Conservation (phyloP, 2,113 vertebrate species). For the Daubentonia madagascariensis region DNA sequence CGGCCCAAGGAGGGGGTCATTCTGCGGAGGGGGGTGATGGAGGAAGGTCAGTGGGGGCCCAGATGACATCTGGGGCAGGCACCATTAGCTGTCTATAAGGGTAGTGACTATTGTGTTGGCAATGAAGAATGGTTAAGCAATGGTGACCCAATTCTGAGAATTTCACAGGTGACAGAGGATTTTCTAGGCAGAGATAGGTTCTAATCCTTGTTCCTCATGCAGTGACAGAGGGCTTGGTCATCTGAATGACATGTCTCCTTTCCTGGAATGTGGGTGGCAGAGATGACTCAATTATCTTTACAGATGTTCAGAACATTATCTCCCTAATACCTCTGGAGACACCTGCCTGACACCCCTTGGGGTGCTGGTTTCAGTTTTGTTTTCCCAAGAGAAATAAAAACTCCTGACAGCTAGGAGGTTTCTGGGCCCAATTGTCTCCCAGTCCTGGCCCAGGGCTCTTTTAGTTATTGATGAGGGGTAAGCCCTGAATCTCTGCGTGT, state of each 20-base stretch:
- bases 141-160: not conserved
- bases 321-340: conserved; percentile 8
- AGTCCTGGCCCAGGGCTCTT: not conserved
- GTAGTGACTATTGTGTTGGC: not conserved
- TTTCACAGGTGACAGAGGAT: not conserved
- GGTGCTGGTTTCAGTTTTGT: not conserved
- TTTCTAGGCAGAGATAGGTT: not conserved
- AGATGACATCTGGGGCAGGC: not conserved
- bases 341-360: not conserved
- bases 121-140: not conserved
- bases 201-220: not conserved
- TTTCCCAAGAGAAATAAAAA: not conserved
- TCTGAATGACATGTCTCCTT: not conserved
- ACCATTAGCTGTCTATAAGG: not conserved
- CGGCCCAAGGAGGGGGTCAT: not conserved
- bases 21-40: not conserved
- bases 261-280: conserved; percentile 17
- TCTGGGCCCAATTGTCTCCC: not conserved
- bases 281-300: not conserved
- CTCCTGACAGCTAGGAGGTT: not conserved
- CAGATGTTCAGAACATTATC: not conserved
- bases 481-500: not conserved
- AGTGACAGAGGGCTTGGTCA: conserved; percentile 51
- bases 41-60: not conserved
- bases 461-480: not conserved